These are phyloP conservation scores for Chascanopsetta lugubris DNA, from an alignment of 2,113 vertebrate species.

Conservation along the genomic window DNA sequence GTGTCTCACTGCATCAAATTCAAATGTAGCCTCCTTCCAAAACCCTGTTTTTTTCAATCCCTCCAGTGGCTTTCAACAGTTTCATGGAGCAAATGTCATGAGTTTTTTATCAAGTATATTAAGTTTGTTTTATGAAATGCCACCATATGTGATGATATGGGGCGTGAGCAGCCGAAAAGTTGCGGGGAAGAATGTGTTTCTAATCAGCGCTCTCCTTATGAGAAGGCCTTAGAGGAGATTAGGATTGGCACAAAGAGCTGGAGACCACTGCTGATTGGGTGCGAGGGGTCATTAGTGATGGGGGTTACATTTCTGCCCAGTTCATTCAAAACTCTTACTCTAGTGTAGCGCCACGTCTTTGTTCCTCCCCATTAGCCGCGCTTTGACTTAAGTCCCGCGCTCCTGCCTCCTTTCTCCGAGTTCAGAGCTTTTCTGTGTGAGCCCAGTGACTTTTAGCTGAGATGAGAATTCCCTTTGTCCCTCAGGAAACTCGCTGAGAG, in stretches of 20 bases:
- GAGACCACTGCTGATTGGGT: slow-evolving; percentile 56
- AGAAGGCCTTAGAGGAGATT: slow-evolving; percentile 69
- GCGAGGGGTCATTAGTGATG: slow-evolving; percentile 67
- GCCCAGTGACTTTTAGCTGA: slow-evolving; percentile 64
- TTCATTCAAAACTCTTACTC: slow-evolving; percentile 55
- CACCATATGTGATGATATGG: slow-evolving; percentile 22
- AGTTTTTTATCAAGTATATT: background rate
- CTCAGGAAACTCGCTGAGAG: slow-evolving; percentile 78
- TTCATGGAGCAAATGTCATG: background rate
- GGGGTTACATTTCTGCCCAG: slow-evolving; percentile 61
- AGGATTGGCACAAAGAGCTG: slow-evolving; percentile 58
- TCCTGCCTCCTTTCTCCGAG: slow-evolving; percentile 66
- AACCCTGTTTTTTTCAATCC: too few species aligned
- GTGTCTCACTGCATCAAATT: background rate
- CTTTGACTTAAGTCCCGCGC: slow-evolving; percentile 56
- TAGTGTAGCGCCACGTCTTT: slow-evolving; percentile 46
- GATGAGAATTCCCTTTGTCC: slow-evolving; percentile 74
- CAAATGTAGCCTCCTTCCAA: background rate
- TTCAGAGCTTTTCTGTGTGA: slow-evolving; percentile 60
- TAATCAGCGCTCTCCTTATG: slow-evolving; percentile 48
- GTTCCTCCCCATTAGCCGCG: slow-evolving; percentile 54
- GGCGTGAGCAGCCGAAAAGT: slow-evolving; percentile 14
- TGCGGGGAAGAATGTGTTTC: slow-evolving; percentile 55
- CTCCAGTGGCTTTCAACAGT: background rate
- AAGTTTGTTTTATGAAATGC: background rate